phyloP scores from a whole-genome alignment of 2,888 invertebrate species.

The Hylaea fasciaria region DNA sequence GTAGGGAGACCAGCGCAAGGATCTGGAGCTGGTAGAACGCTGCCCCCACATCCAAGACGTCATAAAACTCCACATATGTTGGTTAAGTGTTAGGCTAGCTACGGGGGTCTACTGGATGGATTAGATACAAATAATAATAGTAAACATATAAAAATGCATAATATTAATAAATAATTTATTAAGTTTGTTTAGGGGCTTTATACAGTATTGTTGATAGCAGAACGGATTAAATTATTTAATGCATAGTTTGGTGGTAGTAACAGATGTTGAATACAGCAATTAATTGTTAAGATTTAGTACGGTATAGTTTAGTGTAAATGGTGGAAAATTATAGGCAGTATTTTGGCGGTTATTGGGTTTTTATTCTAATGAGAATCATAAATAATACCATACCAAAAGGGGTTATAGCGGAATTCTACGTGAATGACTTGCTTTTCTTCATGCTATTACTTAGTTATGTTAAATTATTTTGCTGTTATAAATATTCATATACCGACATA shows the following conservation, averaged over 20 bases:
- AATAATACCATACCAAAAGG: not conserved
- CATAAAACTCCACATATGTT: slow-evolving; percentile 78
- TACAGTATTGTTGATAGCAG: too few species aligned
- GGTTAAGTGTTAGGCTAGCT: slow-evolving; percentile 67
- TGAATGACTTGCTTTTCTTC: slow-evolving; percentile 8
- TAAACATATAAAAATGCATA: not conserved
- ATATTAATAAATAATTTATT: not conserved
- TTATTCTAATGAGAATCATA: slow-evolving; percentile 10
- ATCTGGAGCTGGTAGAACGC: slow-evolving; percentile 43
- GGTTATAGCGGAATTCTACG: not conserved
- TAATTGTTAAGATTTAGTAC: slow-evolving; percentile 14
- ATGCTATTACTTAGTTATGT: slow-evolving; percentile 2
- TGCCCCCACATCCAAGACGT: slow-evolving; percentile 77
- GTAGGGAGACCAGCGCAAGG: slow-evolving; percentile 74
- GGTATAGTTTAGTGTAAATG: slow-evolving; percentile 3
- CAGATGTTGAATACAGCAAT: not conserved
- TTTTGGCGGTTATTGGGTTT: slow-evolving; percentile 5
- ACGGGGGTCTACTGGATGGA: slow-evolving; percentile 53
- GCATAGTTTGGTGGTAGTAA: not conserved
- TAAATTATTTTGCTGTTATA: not conserved
- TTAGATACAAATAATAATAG: slow-evolving; percentile 1
- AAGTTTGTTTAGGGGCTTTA: not conserved
- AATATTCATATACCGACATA: too few species aligned
- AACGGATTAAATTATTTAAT: too few species aligned
- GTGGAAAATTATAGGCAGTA: slow-evolving; percentile 3